Evolutionary conservation across 1,140 invertebrate genomes (phyloP), one percentile per base, ranked within the genome.

Genomic region (Brachionus koreanus): DNA sequence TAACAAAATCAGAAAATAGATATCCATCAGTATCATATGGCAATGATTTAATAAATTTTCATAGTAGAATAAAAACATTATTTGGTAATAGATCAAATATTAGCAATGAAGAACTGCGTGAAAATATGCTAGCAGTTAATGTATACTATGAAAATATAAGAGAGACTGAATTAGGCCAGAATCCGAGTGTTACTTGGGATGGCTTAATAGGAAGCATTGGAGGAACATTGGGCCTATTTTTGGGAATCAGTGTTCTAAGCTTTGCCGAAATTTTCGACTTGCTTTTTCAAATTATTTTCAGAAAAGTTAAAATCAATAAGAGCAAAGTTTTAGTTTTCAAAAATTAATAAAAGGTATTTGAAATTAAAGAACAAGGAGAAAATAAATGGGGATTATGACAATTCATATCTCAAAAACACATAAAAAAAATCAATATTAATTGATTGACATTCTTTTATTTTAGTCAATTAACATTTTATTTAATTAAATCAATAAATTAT

Each of bases 191-290:
- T 49, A 61, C 5, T 39, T 65, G 29, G 37, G 29, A 57, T 35
- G 29, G 13, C 16, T 16, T 79, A 29, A 29, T 79, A 19, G 49
- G 46, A 3, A 57, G 16, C 6, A 79, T 79, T 29, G 76, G 76
- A 57, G 76, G 76, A 25, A 79, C 76, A 4, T 39, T 79, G n/a
- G 76, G 76, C 10, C 49, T 79, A 16, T 79, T 79, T 65, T 13
- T 79, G 9, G 76, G 76, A 19, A 29, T 79, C 6, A 61, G 49
- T 61, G 19, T 57, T 57, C 29, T 79, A 16, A 79, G 76, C 33
- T 57, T 79, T 57, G 19, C 52, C n/a, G 49, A 79, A 33, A 37
- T 79, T 79, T 6, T 79, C 1, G 76, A 79, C 23, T 57, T 79
- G 39, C 19, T 37, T 69, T 69, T 69, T 3, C 12, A 65, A 33